phyloP scores from a whole-genome alignment of 2,888 invertebrate genomes.

The Callinectes sapidus region DNA sequence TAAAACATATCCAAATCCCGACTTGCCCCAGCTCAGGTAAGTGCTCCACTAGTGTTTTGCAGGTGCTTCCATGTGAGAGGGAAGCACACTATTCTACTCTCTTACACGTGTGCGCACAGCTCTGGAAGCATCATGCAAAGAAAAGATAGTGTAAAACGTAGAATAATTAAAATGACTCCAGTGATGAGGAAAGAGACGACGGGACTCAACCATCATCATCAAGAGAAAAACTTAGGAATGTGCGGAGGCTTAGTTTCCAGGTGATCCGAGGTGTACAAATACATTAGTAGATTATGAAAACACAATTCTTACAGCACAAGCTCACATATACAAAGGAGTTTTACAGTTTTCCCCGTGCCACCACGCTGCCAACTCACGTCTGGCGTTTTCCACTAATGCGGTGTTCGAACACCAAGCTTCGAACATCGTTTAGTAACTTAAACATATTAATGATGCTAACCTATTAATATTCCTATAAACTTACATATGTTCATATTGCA shows the following conservation, averaged over 20 bases:
- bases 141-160: too few relatives aligned
- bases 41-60: too few relatives aligned
- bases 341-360: not conserved
- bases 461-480: not conserved
- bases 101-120: too few relatives aligned
- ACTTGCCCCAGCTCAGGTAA: too few relatives aligned
- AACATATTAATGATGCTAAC: not conserved
- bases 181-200: too few relatives aligned
- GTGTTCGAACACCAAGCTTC: not conserved
- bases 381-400: not conserved
- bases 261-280: not conserved
- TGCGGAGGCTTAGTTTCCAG: not conserved
- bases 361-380: not conserved
- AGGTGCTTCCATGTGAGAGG: too few relatives aligned
- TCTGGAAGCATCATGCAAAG: too few relatives aligned
- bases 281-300: not conserved
- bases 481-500: not conserved
- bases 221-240: too few relatives aligned
- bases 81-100: too few relatives aligned
- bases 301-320: not conserved
- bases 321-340: not conserved
- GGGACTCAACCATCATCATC: too few relatives aligned
- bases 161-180: too few relatives aligned
- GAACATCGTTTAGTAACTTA: not conserved
- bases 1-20: too few relatives aligned